A percentile compares a stretch with the other conserved stretches of the same genome.
These are phyloP conservation scores for Toxonevra muliebris DNA, from an alignment of 2,888 invertebrate species.

Conservation along the genomic window DNA sequence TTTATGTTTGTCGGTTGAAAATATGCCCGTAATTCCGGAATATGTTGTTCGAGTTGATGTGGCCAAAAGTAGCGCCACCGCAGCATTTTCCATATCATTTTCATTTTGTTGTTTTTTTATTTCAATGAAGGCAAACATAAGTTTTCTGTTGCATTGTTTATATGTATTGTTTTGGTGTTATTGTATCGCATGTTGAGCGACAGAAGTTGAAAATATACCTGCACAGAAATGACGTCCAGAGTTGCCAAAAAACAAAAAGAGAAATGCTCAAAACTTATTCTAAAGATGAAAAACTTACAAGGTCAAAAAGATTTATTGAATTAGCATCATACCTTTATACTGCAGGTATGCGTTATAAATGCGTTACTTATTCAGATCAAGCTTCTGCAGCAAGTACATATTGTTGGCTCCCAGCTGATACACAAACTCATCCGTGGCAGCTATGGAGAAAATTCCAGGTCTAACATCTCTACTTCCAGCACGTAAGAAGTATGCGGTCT, in stretches of 20 bases:
- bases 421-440: too few relatives aligned
- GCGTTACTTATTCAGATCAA: too few relatives aligned
- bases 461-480: too few relatives aligned
- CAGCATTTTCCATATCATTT: conserved; percentile 13
- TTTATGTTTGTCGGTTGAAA: background rate
- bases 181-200: conserved; percentile 21
- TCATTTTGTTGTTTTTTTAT: conserved; percentile 14
- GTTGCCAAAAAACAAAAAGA: background rate
- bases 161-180: conserved; percentile 10
- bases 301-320: too few relatives aligned
- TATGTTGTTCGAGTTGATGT: background rate
- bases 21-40: background rate
- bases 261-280: too few relatives aligned
- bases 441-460: too few relatives aligned
- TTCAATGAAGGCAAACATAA: conserved; percentile 24
- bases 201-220: conserved; percentile 32
- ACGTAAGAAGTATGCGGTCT: too few relatives aligned
- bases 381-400: too few relatives aligned
- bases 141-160: conserved; percentile 11
- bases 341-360: too few relatives aligned
- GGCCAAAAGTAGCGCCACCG: conserved; percentile 18
- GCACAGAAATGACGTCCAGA: conserved; percentile 6
- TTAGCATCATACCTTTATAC: too few relatives aligned
- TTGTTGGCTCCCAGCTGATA: too few relatives aligned
- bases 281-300: too few relatives aligned